phyloP scores from a whole-genome alignment of 2,797 vertebrate species.

The Heteromormyrus szaboi region DNA sequence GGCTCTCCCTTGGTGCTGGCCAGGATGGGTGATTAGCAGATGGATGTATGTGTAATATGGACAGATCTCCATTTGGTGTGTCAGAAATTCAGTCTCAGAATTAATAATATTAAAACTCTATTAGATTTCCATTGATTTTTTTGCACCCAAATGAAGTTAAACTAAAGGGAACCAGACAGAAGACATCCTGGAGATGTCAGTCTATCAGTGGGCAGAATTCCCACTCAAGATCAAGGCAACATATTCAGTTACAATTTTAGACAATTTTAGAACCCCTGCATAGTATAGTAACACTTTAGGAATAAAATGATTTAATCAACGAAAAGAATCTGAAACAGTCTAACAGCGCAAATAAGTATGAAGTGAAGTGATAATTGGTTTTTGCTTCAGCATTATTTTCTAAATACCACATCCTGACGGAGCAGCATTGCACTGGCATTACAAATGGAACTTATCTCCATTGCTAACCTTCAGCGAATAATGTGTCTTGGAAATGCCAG shows the following conservation, averaged over 20 bases:
- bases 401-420: constrained; percentile 58
- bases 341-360: constrained; percentile 35
- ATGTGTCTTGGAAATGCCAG: constrained; percentile 33
- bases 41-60: not conserved
- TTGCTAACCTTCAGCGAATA: constrained; percentile 52
- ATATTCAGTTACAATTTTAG: not conserved
- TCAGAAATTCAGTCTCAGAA: not conserved
- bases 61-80: not conserved
- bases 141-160: not conserved
- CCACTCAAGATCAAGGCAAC: not conserved
- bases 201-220: not conserved
- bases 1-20: not conserved
- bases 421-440: constrained; percentile 39
- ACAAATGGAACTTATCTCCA: constrained; percentile 37
- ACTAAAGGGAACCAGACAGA: not conserved
- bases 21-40: not conserved
- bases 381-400: constrained; percentile 53
- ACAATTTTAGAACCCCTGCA: not conserved
- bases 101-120: not conserved
- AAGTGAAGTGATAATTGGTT: constrained; percentile 55
- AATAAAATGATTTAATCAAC: not conserved
- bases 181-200: not conserved
- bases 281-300: not conserved
- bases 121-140: not conserved
- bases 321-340: not conserved